phyloP scores from a whole-genome alignment of 2,113 vertebrate species.

The Micromys minutus region DNA sequence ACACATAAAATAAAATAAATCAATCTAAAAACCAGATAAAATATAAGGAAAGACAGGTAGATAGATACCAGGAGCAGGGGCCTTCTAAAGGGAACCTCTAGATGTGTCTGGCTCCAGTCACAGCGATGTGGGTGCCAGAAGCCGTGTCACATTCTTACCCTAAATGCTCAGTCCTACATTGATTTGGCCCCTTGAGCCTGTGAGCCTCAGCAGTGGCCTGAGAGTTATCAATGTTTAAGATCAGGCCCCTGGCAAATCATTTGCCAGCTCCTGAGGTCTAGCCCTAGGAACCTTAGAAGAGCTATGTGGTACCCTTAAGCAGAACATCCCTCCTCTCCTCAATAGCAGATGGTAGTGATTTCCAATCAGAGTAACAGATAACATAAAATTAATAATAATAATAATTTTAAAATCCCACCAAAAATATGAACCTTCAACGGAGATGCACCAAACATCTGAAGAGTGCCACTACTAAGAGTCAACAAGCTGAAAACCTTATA shows the following conservation, averaged over 20 bases:
- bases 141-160: neutral
- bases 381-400: neutral
- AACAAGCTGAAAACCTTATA: neutral
- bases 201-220: neutral
- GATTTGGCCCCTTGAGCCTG: neutral
- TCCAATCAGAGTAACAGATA: conserved; percentile 13
- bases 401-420: neutral
- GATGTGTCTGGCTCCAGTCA: neutral
- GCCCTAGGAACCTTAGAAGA: neutral
- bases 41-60: neutral
- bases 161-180: neutral
- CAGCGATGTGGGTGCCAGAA: neutral
- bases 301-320: neutral
- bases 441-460: neutral
- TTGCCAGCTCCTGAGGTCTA: neutral
- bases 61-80: neutral
- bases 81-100: neutral
- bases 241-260: neutral
- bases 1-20: no score
- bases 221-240: neutral
- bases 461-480: neutral
- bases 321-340: neutral
- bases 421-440: neutral
- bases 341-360: neutral
- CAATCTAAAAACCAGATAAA: neutral